Base-by-base conservation (phyloP, 1,140 invertebrate genomes). In the Apis laboriosa region DNA sequence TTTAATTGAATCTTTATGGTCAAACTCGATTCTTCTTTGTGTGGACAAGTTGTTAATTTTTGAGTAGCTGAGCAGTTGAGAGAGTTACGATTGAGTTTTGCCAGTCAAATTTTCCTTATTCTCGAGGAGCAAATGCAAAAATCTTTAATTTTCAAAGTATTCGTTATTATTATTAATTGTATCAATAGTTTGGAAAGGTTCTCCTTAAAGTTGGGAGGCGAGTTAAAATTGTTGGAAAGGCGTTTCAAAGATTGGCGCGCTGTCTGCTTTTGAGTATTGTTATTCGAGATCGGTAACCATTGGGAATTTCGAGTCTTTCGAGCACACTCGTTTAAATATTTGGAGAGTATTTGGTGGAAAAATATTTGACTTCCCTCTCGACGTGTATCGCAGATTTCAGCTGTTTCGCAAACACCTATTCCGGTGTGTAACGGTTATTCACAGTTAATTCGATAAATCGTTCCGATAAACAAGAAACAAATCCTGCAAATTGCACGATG, bases 301-400 rank as follows among this genome's bases (percentile, higher is more conserved):
- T 9, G 43, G n/a, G n/a, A 63, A 28, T 51, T 76, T 21, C 4
- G 17, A 24, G 17, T 61, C 7, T 28, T 58, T n/a, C 28, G 71
- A 73, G 53, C 28, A 15, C 71, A n/a, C n/a, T 73, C 60, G 19
- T 19, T 63, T 80, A 63, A 73, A 80, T 64, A 63, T 80, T 74
- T 43, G 49, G 43, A 24, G 51, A 19, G 58, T 34, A 63, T 73
- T 55, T 43, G 17, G 9, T 55, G 49, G 21, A 63, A 55, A 49
- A 73, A 80, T 70, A 60, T 78, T 78, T 28, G 34, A 15, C 55
- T 15, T 66, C 9, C 12, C 15, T n/a, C 34, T n/a, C 34, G 53
- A 71, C 51, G 55, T 51, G 43, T 60, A 71, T 80, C 58, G 70
- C 49, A 17, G 28, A 64, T 73, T 74, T 55, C 19, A 63, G 17